These are phyloP conservation scores for Drosophila meridionalis DNA, from an alignment of 2,888 invertebrate species.

Conservation along the genomic window DNA sequence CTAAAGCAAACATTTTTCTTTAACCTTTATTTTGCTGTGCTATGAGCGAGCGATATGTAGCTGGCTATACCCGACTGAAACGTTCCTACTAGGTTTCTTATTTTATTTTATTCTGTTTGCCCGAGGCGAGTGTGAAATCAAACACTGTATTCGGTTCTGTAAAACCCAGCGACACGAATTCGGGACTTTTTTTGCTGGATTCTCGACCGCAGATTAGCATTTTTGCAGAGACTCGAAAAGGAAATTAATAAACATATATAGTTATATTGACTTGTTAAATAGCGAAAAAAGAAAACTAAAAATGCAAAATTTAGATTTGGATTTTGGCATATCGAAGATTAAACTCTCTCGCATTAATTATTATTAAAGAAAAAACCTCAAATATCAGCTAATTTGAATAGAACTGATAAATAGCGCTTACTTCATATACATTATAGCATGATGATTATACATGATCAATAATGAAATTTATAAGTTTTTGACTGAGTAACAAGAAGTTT, in stretches of 20 bases:
- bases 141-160: conserved; percentile 31
- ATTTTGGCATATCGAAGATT: no score
- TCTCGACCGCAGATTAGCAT: conserved; percentile 10
- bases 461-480: not conserved
- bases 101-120: conserved; percentile 20
- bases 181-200: conserved; percentile 23
- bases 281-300: not conserved
- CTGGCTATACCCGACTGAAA: not conserved
- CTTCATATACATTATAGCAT: no score
- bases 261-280: conserved; percentile 29
- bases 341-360: no score
- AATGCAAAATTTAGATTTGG: no score
- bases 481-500: not conserved
- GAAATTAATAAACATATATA: not conserved
- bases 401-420: no score
- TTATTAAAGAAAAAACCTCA: no score
- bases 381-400: no score
- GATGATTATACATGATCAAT: no score
- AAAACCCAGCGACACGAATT: conserved; percentile 6
- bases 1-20: not conserved
- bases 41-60: not conserved
- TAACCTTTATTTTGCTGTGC: not conserved
- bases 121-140: conserved; percentile 43
- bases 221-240: conserved; percentile 17
- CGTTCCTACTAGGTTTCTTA: no score